A percentile compares a stretch with the other conserved stretches of the same genome.
Evolutionary conservation across 35 echinoderm and acorn worm genomes (phyloP).

Genomic region (Chiridota heheva): DNA sequence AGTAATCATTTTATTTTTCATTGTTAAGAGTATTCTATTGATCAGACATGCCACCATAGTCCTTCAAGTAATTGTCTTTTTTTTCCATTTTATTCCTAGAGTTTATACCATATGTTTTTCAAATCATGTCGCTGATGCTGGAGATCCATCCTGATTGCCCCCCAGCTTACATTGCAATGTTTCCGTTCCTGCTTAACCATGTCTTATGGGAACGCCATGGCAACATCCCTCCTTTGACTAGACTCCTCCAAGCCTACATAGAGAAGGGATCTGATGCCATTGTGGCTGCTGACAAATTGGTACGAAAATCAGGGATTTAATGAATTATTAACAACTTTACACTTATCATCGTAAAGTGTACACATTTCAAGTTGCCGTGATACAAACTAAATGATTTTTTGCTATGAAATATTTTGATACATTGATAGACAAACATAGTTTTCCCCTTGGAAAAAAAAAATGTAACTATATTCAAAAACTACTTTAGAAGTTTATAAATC

Average conservation of each 20-base stretch:
- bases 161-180: constrained; percentile 71
- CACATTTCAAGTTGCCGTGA: too few species aligned
- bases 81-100: constrained; percentile 46
- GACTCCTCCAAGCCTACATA: constrained; percentile 84
- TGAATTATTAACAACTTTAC: too few species aligned
- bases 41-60: too few species aligned
- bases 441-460: too few species aligned
- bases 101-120: constrained; percentile 98
- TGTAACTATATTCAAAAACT: too few species aligned
- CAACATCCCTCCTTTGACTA: constrained; percentile 84
- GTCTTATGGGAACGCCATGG: constrained; percentile 92
- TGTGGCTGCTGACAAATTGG: constrained; percentile 78
- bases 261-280: constrained; percentile 80
- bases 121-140: constrained; percentile 98
- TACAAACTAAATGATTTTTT: too few species aligned
- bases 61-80: neutral
- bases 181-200: constrained; percentile 77
- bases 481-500: too few species aligned
- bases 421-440: too few species aligned
- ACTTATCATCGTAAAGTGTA: too few species aligned
- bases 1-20: too few species aligned
- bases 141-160: constrained; percentile 80
- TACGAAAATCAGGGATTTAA: constrained; percentile 22
- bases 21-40: too few species aligned
- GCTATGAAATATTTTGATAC: too few species aligned